phyloP scores from a whole-genome alignment of 2,888 invertebrate species.

The Agriopis leucophaearia region DNA sequence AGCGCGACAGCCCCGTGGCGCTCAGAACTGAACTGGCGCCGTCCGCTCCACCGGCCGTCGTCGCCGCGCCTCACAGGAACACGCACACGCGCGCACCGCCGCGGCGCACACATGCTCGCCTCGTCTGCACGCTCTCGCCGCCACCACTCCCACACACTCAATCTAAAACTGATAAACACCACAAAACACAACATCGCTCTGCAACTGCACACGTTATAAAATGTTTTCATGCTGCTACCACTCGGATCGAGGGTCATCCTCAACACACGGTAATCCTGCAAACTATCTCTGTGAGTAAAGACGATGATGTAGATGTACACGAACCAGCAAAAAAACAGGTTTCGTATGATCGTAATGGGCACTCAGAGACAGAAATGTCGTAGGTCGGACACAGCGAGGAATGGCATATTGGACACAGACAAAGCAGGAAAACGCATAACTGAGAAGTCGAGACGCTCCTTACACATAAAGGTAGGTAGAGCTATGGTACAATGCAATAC shows the following conservation, averaged over 20 bases:
- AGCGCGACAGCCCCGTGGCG: constrained; percentile 78
- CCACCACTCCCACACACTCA: constrained; percentile 56
- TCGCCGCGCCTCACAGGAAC: constrained; percentile 72
- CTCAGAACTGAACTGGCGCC: constrained; percentile 77
- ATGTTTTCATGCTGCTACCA: constrained; percentile 58
- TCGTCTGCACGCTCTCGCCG: constrained; percentile 53
- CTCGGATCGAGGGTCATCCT: constrained; percentile 43
- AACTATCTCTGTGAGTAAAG: constrained; percentile 33
- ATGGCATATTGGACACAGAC: constrained; percentile 53
- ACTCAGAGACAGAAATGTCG: constrained; percentile 50
- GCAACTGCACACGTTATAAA: constrained; percentile 71
- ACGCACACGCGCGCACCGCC: constrained; percentile 65
- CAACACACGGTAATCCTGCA: constrained; percentile 18
- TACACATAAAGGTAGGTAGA: constrained; percentile 46
- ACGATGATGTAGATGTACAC: constrained; percentile 38
- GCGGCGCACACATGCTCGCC: constrained; percentile 54
- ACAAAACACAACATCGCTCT: constrained; percentile 77
- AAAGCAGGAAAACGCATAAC: constrained; percentile 57
- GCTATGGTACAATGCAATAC: constrained; percentile 42
- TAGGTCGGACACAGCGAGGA: constrained; percentile 49
- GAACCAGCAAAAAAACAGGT: constrained; percentile 47
- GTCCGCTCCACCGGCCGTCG: constrained; percentile 57
- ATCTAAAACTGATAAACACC: constrained; percentile 78
- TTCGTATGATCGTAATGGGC: constrained; percentile 49
- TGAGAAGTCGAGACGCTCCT: constrained; percentile 55